These are phyloP conservation scores for Hylaeus anthracinus DNA, from an alignment of 1,140 invertebrate species.

Conservation along the genomic window DNA sequence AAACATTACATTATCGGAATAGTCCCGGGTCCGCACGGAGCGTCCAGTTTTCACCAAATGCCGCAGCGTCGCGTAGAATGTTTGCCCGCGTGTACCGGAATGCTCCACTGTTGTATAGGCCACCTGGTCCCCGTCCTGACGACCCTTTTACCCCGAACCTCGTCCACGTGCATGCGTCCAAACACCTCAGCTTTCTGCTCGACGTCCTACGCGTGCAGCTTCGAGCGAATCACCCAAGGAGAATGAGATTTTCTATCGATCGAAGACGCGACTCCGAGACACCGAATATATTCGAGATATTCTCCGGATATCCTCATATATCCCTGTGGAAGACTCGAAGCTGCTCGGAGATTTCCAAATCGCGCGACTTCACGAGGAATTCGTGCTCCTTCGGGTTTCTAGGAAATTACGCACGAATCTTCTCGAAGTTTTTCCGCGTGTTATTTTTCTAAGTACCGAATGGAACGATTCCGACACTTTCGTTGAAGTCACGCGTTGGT, in stretches of 20 bases:
- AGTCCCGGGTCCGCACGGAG: neutral
- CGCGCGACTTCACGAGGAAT: slow-evolving; percentile 9
- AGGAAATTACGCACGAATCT: neutral
- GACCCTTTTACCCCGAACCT: slow-evolving; percentile 34
- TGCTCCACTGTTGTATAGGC: slow-evolving; percentile 55
- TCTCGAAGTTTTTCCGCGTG: neutral
- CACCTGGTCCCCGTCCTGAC: slow-evolving; percentile 45
- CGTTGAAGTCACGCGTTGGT: slow-evolving; percentile 29
- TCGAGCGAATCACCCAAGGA: neutral
- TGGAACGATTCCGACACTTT: neutral
- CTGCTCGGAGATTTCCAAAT: slow-evolving; percentile 8
- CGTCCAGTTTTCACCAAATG: slow-evolving; percentile 59
- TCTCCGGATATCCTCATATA: no score
- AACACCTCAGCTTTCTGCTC: slow-evolving; percentile 60
- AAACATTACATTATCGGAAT: no score
- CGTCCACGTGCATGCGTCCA: slow-evolving; percentile 37
- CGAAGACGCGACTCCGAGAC: neutral
- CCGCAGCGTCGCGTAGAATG: slow-evolving; percentile 49
- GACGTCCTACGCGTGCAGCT: slow-evolving; percentile 42
- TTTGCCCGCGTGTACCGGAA: slow-evolving; percentile 61
- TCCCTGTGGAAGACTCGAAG: neutral
- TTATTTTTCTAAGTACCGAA: no score
- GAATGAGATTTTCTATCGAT: neutral
- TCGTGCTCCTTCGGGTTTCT: neutral
- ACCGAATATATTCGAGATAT: neutral